Base-by-base conservation (phyloP, 2,888 invertebrate genomes). In the Mythimna ferrago region DNA sequence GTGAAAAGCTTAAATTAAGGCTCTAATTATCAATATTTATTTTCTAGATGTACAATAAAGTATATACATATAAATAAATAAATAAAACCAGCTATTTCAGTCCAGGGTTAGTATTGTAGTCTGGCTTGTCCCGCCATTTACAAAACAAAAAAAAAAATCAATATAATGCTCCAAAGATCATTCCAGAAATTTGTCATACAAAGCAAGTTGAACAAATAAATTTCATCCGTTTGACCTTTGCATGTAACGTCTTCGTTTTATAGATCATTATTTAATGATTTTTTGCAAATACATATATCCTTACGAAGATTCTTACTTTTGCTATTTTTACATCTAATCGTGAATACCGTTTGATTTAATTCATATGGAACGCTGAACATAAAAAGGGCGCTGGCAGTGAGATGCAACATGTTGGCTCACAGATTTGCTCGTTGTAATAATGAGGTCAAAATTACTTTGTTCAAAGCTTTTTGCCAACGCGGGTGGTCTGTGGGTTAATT, bases 171-270 rank as follows among this genome's bases (percentile, higher is more conserved):
- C 9, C 51, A n/a, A n/a, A 53, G 51, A 53, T 2, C n/a, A n/a
- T 53, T 53, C 51, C n/a, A 53, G 51, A 53, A 53, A 7, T 53
- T n/a, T 19, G 51, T 51, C 51, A 10, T 19, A 41, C 61, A 44
- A 61, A 32, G 32, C 35, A 41, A 57, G 7, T 62, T 35, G 19
- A 53, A 35, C 11, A 44, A 66, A 73, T 54, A 16, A 60, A 66
- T 48, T 65, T 53, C n/a, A 66, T 66, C 21, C 35, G 9, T 19
- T 62, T 70, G 67, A 72, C 67, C 53, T 83, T 66, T 62, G 16
- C 14, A 14, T 65, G 69, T 48, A 7, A 35, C 21, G 54, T 48
- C 53, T 57, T 1, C n/a, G 44, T 62, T 73, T 11, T 32, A n/a
- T 11, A 19, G 26, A 66, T 4, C 6, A 57, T 67, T 11, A 19